A percentile compares a stretch with the other conserved stretches of the same genome.
Evolutionary conservation across 2,113 vertebrate genomes (phyloP).

Genomic region (Trinectes maculatus): DNA sequence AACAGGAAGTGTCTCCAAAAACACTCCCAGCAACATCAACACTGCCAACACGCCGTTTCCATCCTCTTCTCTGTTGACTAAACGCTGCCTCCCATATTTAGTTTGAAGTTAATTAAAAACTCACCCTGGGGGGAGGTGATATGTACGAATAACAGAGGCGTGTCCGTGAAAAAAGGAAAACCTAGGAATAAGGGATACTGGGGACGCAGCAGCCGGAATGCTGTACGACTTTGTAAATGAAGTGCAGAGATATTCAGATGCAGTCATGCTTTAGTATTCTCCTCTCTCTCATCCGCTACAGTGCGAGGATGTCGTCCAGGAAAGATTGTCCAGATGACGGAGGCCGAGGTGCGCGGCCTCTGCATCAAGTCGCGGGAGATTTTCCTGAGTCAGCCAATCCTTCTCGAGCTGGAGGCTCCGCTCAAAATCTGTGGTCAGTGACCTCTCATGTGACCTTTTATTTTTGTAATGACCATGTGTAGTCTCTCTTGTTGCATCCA

Average conservation of each 20-base stretch:
- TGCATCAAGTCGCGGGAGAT: conserved; percentile 97
- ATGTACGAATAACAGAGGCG: background rate
- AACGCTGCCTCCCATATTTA: conserved; percentile 45
- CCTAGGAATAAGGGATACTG: too few species aligned
- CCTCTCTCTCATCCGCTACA: conserved; percentile 61
- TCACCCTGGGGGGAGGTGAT: background rate
- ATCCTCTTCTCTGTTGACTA: conserved; percentile 40
- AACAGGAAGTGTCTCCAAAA: conserved; percentile 57
- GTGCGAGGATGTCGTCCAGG: conserved; percentile 96
- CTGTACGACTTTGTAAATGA: too few species aligned
- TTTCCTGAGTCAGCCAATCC: conserved; percentile 97
- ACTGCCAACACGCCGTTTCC: conserved; percentile 32
- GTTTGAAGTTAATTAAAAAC: conserved; percentile 1
- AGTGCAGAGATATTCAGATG: too few species aligned
- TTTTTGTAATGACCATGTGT: background rate
- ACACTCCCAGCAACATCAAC: conserved; percentile 38
- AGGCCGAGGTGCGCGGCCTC: conserved; percentile 94
- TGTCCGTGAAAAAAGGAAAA: background rate
- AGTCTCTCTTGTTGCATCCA: background rate
- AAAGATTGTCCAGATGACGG: conserved; percentile 97
- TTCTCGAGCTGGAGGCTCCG: conserved; percentile 94
- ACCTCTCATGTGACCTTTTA: background rate
- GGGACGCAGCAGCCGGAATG: too few species aligned
- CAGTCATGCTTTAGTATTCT: background rate
- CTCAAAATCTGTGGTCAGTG: conserved; percentile 94